phyloP scores from a whole-genome alignment of 2,888 invertebrate genomes.

The Andrena trimmerana region DNA sequence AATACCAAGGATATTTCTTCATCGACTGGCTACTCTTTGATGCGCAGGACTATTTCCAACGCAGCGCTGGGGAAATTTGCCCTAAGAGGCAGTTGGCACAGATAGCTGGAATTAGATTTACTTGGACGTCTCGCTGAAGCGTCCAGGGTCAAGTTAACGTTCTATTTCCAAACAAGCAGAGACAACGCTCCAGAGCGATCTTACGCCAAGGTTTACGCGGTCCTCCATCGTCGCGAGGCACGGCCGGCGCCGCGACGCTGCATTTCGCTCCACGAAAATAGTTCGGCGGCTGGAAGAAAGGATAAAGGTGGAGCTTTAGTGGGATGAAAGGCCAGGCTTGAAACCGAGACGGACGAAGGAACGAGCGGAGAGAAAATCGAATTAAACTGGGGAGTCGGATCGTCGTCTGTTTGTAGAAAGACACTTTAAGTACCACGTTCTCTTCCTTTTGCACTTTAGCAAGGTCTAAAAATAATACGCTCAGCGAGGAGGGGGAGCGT shows the following conservation, averaged over 20 bases:
- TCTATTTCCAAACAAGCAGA: background rate
- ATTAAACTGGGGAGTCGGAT: constrained; percentile 16
- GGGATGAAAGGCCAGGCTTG: constrained; percentile 21
- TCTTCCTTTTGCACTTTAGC: background rate
- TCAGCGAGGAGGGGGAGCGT: background rate
- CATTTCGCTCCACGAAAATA: constrained; percentile 35
- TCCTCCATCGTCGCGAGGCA: background rate
- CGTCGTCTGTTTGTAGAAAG: constrained; percentile 16
- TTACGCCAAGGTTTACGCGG: background rate
- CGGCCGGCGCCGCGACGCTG: constrained; percentile 20
- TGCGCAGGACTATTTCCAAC: too few species aligned
- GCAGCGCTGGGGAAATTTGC: too few species aligned
- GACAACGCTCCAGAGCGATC: background rate
- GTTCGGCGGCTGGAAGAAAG: constrained; percentile 25
- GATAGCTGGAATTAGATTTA: background rate
- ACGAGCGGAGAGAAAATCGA: constrained; percentile 41
- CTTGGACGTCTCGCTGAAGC: background rate
- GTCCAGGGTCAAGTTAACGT: background rate
- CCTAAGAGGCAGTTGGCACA: too few species aligned
- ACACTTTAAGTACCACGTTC: background rate
- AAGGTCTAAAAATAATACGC: background rate
- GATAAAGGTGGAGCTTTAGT: constrained; percentile 15
- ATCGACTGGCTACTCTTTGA: too few species aligned
- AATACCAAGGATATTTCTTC: too few species aligned
- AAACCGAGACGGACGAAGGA: constrained; percentile 30